Evolutionary conservation across 1,140 invertebrate species (phyloP).

Genomic region (Lerema accius): DNA sequence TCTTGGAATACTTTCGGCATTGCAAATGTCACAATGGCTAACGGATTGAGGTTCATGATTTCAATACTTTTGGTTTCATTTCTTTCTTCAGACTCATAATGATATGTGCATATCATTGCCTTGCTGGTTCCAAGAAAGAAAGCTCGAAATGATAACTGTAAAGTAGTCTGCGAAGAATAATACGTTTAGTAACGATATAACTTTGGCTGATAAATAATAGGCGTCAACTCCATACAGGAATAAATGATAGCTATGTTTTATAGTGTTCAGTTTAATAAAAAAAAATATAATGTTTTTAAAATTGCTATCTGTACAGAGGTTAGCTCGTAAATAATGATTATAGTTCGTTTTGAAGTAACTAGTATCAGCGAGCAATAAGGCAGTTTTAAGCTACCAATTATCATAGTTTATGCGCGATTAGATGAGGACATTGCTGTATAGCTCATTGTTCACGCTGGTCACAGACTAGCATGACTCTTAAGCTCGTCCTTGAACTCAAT

Average conservation of each 20-base stretch:
- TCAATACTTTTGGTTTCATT: constrained; percentile 62
- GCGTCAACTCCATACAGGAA: no score
- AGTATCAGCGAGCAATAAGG: constrained; percentile 37
- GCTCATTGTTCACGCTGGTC: constrained; percentile 78
- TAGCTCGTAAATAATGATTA: not conserved
- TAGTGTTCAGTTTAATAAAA: no score
- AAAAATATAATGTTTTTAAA: no score
- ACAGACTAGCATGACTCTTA: constrained; percentile 72
- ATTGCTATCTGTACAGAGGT: not conserved
- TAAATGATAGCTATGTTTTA: no score
- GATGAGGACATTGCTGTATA: constrained; percentile 72
- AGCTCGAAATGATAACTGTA: constrained; percentile 25
- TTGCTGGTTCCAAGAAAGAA: constrained; percentile 22
- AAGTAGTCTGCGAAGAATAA: not conserved
- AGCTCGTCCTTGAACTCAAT: constrained; percentile 79
- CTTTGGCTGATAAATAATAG: no score
- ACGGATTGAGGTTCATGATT: constrained; percentile 58
- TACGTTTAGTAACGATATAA: no score
- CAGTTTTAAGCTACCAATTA: constrained; percentile 68
- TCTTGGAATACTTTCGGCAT: constrained; percentile 73
- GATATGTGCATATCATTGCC: constrained; percentile 30
- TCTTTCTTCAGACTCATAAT: constrained; percentile 33
- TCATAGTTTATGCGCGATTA: constrained; percentile 76
- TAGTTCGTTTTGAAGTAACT: not conserved
- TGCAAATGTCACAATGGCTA: constrained; percentile 77